These are phyloP conservation scores for Drosophila watanabei DNA, from an alignment of 1,140 invertebrate genomes.

Conservation along the genomic window DNA sequence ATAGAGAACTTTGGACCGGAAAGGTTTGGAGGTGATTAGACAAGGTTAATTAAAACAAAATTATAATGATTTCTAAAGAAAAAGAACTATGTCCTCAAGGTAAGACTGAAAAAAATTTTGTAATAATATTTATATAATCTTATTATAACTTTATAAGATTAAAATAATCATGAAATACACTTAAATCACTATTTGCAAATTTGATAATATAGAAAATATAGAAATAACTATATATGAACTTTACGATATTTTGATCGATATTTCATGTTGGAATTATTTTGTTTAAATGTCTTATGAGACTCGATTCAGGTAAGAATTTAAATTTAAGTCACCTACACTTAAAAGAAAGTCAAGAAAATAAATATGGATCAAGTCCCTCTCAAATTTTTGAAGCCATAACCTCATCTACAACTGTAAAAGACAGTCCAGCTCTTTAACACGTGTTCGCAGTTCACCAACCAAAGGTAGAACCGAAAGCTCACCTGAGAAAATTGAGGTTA, in stretches of 20 bases:
- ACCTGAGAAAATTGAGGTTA: constrained; percentile 38
- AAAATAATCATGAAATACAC: too few species aligned
- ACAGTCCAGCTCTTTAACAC: not conserved
- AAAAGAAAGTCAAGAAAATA: not conserved
- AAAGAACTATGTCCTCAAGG: not conserved
- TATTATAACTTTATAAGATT: not conserved
- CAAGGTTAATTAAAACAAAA: not conserved
- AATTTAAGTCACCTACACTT: not conserved
- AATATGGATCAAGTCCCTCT: not conserved
- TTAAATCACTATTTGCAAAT: too few species aligned
- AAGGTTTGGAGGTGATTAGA: not conserved
- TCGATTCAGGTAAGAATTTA: not conserved
- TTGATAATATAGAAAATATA: too few species aligned
- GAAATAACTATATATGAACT: too few species aligned
- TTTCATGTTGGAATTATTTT: not conserved
- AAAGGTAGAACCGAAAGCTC: constrained; percentile 14
- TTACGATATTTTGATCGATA: not conserved
- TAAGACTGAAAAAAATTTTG: too few species aligned
- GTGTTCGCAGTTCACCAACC: not conserved
- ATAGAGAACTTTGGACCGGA: not conserved
- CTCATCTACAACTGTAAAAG: not conserved
- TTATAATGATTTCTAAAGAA: not conserved
- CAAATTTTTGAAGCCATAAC: not conserved
- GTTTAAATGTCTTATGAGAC: not conserved
- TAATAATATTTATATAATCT: not conserved